Base-by-base conservation (phyloP, 1,140 invertebrate species). In the Prorops nasuta region DNA sequence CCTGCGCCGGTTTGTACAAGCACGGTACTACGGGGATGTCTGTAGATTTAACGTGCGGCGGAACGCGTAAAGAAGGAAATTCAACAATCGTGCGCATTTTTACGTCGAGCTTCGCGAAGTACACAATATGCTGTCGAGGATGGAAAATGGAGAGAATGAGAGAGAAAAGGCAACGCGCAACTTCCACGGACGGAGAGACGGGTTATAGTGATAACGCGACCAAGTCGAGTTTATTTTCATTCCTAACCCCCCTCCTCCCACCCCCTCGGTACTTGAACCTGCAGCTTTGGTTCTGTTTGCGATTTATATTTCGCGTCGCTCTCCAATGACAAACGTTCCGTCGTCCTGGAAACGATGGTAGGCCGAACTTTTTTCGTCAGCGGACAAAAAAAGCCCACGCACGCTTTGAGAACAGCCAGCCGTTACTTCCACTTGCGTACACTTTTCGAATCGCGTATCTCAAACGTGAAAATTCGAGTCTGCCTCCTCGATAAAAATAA, bases 271-370 rank as follows among this genome's bases (percentile, higher is more conserved):
- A 32, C 51, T 49, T 51, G 59, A 62, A 63, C 59, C 60, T 63
- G 60, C 62, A 49, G 59, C 59, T 48, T 52, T 20, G 20, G 15
- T 37, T 40, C 55, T 62, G 46, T 62, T 62, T 49, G 49, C 59
- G 41, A 63, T 63, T 62, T 63, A 52, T 55, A 63, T 62, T 62
- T 58, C 46, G 40, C 28, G 48, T 15, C 32, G 28, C 28, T 41
- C 36, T 24, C 36, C 53, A 45, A 61, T 56, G 58, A 61, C 58
- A 53, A 61, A 61, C 48, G 57, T 36, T 39, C 38, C 20, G 12
- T 43, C 54, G 31, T 36, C 9, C 22, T 16, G 20, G 19, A 18
- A n/a, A n/a, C n/a, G n/a, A n/a, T n/a, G n/a, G n/a, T n/a, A n/a
- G n/a, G n/a, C n/a, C n/a, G n/a, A n/a, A n/a, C n/a, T n/a, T n/a